Conservation (phyloP, 1,140 invertebrate genomes). For the Drosophila busckii region DNA sequence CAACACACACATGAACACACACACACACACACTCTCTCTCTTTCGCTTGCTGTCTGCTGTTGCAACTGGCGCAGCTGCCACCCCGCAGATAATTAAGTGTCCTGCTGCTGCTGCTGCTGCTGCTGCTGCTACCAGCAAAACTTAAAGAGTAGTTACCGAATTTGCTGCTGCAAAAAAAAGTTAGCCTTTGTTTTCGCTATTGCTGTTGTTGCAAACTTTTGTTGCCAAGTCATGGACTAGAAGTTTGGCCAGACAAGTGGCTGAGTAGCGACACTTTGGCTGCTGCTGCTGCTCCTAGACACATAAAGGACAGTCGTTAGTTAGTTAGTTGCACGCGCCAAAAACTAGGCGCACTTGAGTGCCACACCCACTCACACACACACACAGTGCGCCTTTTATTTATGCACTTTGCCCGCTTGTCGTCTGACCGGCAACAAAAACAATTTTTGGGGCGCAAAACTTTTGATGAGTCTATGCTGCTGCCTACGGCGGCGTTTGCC, state of each 20-base stretch:
- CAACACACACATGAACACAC: too few species aligned
- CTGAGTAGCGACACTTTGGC: constrained; percentile 25
- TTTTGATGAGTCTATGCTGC: too few species aligned
- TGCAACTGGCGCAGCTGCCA: too few species aligned
- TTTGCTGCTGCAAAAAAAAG: too few species aligned
- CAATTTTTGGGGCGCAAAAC: too few species aligned
- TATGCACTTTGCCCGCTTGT: constrained; percentile 35
- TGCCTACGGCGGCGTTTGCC: too few species aligned
- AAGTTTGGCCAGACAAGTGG: constrained; percentile 34
- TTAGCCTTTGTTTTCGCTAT: constrained; percentile 2
- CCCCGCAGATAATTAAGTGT: too few species aligned
- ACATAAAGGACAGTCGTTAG: constrained; percentile 13
- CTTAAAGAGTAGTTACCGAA: constrained; percentile 1
- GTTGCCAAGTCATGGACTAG: constrained; percentile 30
- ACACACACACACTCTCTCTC: too few species aligned
- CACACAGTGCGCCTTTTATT: constrained; percentile 32
- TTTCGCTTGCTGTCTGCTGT: too few species aligned
- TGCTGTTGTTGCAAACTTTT: constrained; percentile 13
- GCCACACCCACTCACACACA: background rate
- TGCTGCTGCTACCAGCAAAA: background rate
- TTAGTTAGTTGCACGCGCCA: constrained; percentile 19
- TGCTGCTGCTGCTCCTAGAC: too few species aligned
- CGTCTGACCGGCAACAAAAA: too few species aligned
- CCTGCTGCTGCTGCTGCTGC: constrained; percentile 6
- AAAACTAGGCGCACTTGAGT: constrained; percentile 34